phyloP scores from a whole-genome alignment of 2,797 vertebrate genomes.

The Enteromius radiatus region DNA sequence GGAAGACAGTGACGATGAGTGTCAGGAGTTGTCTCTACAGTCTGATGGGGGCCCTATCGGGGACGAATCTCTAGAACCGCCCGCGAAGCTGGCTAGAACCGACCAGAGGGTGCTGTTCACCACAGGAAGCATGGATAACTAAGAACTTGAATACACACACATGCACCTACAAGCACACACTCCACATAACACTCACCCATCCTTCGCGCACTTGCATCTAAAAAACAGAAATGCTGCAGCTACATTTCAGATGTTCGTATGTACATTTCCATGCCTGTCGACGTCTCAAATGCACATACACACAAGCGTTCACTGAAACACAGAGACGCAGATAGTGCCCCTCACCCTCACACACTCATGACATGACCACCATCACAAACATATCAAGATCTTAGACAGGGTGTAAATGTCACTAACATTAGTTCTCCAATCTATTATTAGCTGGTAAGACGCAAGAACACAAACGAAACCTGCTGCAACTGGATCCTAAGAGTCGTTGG shows the following conservation, averaged over 20 bases:
- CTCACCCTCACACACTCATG: constrained; percentile 15
- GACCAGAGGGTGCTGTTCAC: constrained; percentile 87
- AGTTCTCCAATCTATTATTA: constrained; percentile 12
- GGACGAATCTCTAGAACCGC: constrained; percentile 87
- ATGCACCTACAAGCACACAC: constrained; percentile 31
- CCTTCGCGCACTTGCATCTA: neutral
- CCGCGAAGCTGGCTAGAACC: constrained; percentile 86
- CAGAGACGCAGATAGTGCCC: constrained; percentile 44
- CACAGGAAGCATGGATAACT: constrained; percentile 75
- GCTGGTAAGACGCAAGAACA: constrained; percentile 46
- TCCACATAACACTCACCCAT: constrained; percentile 5
- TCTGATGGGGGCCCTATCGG: constrained; percentile 76
- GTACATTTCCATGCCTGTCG: constrained; percentile 16
- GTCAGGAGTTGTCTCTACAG: constrained; percentile 85
- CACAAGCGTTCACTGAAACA: constrained; percentile 49
- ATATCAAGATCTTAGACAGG: constrained; percentile 23
- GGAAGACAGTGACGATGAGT: constrained; percentile 90
- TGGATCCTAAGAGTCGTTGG: constrained; percentile 44
- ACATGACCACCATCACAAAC: constrained; percentile 4
- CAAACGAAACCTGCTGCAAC: constrained; percentile 34
- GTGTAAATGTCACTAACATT: constrained; percentile 36
- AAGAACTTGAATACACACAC: constrained; percentile 47
- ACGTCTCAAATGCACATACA: constrained; percentile 27
- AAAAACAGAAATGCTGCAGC: constrained; percentile 37
- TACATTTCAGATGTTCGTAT: constrained; percentile 5